Percentiles rank a stretch among this genome's conserved stretches.
phyloP scores from a whole-genome alignment of 2,113 vertebrate species.

The Haemorhous mexicanus region DNA sequence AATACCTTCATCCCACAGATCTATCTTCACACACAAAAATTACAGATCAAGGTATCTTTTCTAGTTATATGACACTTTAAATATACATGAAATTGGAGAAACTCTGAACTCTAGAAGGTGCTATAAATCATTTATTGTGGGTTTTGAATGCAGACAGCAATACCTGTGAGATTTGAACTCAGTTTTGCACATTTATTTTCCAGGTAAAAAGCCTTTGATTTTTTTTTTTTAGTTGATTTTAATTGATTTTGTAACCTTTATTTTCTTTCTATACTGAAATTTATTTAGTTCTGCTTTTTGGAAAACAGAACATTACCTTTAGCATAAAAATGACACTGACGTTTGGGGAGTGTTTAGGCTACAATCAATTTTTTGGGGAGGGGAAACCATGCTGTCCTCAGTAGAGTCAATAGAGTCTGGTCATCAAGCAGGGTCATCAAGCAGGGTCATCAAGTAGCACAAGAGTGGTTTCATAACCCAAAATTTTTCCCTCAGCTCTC shows the following conservation, averaged over 20 bases:
- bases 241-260: background rate
- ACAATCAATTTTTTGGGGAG: accelerated
- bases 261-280: background rate
- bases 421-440: background rate
- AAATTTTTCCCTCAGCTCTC: background rate
- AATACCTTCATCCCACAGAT: background rate
- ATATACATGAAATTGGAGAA: background rate
- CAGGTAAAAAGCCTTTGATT: background rate
- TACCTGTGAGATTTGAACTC: background rate
- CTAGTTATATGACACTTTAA: background rate
- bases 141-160: background rate
- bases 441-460: background rate
- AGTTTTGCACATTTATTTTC: background rate
- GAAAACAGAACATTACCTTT: background rate
- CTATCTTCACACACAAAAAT: background rate
- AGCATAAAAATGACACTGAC: background rate
- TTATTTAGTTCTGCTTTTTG: background rate
- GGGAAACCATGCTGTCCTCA: background rate
- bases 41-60: background rate
- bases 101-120: background rate
- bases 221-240: background rate
- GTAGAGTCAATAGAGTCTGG: background rate
- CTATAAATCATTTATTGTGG: background rate
- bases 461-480: background rate
- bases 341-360: background rate